These are phyloP conservation scores for Pissodes strobi DNA, from an alignment of 1,140 invertebrate genomes.

Conservation along the genomic window DNA sequence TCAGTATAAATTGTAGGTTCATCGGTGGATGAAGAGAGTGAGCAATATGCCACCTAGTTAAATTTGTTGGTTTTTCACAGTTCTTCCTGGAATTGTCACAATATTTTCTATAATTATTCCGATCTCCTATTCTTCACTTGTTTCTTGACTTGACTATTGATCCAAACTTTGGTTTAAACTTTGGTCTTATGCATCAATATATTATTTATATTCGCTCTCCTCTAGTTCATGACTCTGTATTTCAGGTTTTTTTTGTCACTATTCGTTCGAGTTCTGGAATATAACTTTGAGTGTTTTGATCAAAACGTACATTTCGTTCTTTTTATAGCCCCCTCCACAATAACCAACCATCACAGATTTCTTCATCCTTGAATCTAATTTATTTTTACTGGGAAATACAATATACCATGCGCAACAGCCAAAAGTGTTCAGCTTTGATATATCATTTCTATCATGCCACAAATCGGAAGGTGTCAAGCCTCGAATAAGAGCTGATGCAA, in stretches of 20 bases:
- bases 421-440: constrained; percentile 32
- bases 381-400: constrained; percentile 7
- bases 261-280: too few species aligned
- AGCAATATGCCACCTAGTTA: constrained; percentile 12
- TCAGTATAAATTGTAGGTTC: constrained; percentile 7
- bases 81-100: neutral
- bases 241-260: too few species aligned
- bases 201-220: neutral
- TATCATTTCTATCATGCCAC: constrained; percentile 30
- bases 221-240: constrained; percentile 13
- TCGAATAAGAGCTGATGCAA: constrained; percentile 18
- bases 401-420: constrained; percentile 22
- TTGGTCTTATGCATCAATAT: too few species aligned
- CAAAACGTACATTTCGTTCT: constrained; percentile 26
- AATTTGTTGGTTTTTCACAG: neutral
- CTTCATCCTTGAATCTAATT: constrained; percentile 10
- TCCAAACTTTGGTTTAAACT: neutral
- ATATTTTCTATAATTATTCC: neutral
- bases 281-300: too few species aligned
- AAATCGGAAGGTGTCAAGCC: constrained; percentile 21
- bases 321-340: constrained; percentile 23
- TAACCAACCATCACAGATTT: constrained; percentile 19
- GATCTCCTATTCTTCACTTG: constrained; percentile 1
- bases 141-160: neutral
- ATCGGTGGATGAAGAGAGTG: neutral